phyloP scores from a whole-genome alignment of 2,113 vertebrate species.

The Andinoacara biseriatus region DNA sequence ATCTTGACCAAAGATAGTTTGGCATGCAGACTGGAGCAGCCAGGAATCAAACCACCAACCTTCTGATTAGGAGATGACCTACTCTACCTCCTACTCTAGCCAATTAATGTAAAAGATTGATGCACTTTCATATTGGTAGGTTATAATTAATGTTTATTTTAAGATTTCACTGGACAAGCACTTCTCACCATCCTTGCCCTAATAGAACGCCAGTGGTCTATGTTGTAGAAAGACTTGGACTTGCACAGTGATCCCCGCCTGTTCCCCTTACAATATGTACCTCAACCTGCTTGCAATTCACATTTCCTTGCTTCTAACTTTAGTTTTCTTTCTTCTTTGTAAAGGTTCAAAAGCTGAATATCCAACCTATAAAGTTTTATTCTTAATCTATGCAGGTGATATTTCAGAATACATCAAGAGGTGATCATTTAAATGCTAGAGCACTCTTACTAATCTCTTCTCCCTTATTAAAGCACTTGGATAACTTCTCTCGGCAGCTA shows the following conservation, averaged over 20 bases:
- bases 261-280: neutral
- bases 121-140: neutral
- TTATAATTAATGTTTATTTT: neutral
- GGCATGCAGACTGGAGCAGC: too few relatives aligned
- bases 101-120: too few relatives aligned
- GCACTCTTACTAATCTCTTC: constrained; percentile 26
- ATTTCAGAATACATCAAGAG: constrained; percentile 27
- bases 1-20: too few relatives aligned
- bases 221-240: too few relatives aligned
- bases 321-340: neutral
- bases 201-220: too few relatives aligned
- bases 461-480: constrained; percentile 48
- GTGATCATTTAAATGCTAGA: constrained; percentile 50
- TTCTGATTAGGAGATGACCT: too few relatives aligned
- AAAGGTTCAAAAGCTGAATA: neutral
- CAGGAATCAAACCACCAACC: too few relatives aligned
- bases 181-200: too few relatives aligned
- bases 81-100: too few relatives aligned
- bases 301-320: neutral
- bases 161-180: neutral
- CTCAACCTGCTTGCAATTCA: neutral
- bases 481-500: constrained; percentile 42
- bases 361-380: neutral
- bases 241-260: constrained; percentile 1
- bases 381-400: constrained; percentile 7